phyloP scores from a whole-genome alignment of 2,888 invertebrate genomes.

The Drosophila lacicola region DNA sequence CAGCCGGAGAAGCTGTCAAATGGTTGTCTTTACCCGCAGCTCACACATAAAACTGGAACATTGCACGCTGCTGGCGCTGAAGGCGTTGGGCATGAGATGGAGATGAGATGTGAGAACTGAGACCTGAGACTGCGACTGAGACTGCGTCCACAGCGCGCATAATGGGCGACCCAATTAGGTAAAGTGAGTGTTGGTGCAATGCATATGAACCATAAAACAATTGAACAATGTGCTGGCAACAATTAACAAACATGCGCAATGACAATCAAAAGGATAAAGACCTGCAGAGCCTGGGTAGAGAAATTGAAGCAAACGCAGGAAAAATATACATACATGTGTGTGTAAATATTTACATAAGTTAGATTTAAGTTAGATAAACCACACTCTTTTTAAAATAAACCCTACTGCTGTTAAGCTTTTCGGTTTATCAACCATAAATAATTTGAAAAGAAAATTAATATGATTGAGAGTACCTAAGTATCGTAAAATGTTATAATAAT shows the following conservation, averaged over 20 bases:
- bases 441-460: too few species aligned
- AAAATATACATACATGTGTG: neutral
- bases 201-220: constrained; percentile 81
- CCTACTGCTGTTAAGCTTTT: too few species aligned
- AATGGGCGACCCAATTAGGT: constrained; percentile 84
- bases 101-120: constrained; percentile 5
- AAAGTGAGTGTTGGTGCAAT: constrained; percentile 77
- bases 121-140: constrained; percentile 26
- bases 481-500: too few species aligned
- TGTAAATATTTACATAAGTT: neutral
- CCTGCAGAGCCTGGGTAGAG: neutral
- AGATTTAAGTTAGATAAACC: too few species aligned
- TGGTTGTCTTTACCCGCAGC: constrained; percentile 67
- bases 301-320: neutral
- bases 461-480: too few species aligned
- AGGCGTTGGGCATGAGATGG: constrained; percentile 14
- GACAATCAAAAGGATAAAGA: constrained; percentile 34
- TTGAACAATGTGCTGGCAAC: constrained; percentile 73
- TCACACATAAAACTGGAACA: constrained; percentile 63
- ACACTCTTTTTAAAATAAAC: neutral
- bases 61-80: constrained; percentile 55
- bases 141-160: constrained; percentile 52
- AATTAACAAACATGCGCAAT: constrained; percentile 59
- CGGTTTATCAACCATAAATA: too few species aligned
- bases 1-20: constrained; percentile 65